Percentiles rank a stretch among this genome's conserved stretches.
Evolutionary conservation across 2,113 vertebrate genomes (phyloP).

Genomic region (Salvelinus alpinus): DNA sequence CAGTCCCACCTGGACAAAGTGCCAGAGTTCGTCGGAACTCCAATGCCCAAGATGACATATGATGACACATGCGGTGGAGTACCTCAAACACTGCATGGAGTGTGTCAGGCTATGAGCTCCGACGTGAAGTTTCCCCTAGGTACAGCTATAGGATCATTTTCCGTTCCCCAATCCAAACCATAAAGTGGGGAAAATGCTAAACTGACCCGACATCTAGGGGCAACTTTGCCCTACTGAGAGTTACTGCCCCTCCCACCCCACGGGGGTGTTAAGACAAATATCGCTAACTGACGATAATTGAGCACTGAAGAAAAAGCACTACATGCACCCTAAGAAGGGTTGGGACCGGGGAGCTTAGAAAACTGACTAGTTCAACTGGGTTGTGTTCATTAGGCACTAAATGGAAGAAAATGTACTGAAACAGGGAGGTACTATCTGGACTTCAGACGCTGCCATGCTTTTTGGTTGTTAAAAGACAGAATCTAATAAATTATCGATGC

Average conservation of each 20-base stretch:
- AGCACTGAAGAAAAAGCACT: constrained; percentile 65
- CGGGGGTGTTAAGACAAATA: constrained; percentile 8
- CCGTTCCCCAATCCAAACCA: no score
- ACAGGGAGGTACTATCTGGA: no score
- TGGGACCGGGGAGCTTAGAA: not conserved
- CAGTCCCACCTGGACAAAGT: constrained; percentile 32
- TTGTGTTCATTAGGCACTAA: constrained; percentile 14
- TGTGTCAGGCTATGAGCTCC: constrained; percentile 71
- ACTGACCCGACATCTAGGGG: no score
- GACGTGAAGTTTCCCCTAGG: not conserved
- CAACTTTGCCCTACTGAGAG: no score
- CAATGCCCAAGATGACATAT: constrained; percentile 87
- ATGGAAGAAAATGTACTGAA: no score
- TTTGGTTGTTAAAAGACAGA: no score
- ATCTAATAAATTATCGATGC: no score
- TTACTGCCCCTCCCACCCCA: no score
- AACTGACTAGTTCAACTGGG: constrained; percentile 27
- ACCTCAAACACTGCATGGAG: constrained; percentile 83
- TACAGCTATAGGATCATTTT: not conserved
- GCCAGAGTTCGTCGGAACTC: constrained; percentile 73
- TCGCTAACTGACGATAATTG: constrained; percentile 42
- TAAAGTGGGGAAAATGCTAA: no score
- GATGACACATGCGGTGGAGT: constrained; percentile 77
- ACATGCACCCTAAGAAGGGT: constrained; percentile 36
- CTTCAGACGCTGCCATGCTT: no score